Evolutionary conservation across 1,140 invertebrate species (phyloP), one percentile per base, ranked within the genome.

Genomic region (Macrobrachium nipponense): DNA sequence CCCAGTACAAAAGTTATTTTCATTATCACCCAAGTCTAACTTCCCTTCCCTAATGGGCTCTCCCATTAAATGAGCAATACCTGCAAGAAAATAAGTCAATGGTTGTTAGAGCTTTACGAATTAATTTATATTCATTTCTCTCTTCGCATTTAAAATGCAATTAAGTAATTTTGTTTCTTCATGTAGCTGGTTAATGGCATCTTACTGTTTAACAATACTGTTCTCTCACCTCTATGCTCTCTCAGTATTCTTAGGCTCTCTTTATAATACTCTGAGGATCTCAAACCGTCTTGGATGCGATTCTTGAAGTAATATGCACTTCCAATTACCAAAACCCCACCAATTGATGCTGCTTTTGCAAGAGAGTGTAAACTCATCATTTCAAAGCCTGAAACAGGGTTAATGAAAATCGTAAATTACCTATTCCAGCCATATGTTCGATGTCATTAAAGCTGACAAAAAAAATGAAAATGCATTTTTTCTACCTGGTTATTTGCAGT

Each of bases 1-100:
- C 10, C 73, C 82, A 17, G 82, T 77, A 61, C 82, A 83, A 43
- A 77, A 83, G 58, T 83, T 83, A 61, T 83, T 76, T 4, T 2
- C n/a, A 20, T 18, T 83, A 14, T 83, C 82, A 27, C 73, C 82
- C n/a, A 83, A 64, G 43, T 83, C 73, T n/a, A 83, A 23, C 0
- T 44, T 66, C 27, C 82, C 82, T 43, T 83, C 82, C 44, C 23
- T 83, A 44, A 83, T 83, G 23, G 82, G 82, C 43, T 83, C 82
- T 66, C 82, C 82, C 72, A 83, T 76, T 36, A 83, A 77, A 61
- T 83, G n/a, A 18, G 82, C 82, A 66, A 83, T 51, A 58, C 81
- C 81, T 82, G 27, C 11, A 43, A 61, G 12, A 10, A 8, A 14
- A 68, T n/a, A n/a, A n/a, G 18, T 10, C 17, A 23, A 78, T 64